Evolutionary conservation across 2,888 invertebrate species (phyloP), one percentile per base, ranked within the genome.

Genomic region (Chymomyza procnemis): DNA sequence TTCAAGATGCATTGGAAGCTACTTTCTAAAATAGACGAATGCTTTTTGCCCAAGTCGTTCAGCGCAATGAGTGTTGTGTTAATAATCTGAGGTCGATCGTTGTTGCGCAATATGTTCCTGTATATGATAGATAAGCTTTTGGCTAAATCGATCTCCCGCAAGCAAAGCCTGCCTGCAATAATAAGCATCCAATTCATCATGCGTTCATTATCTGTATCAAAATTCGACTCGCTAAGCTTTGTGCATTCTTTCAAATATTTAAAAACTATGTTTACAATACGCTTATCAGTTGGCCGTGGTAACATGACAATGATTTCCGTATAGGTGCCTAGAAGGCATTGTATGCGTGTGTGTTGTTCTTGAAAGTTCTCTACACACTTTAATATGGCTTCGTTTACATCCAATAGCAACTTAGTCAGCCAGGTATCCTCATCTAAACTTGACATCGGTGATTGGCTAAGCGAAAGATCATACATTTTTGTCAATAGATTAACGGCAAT

Each of bases 101-200:
- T 90, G 19, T 73, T 75, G 19, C 19, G 76, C 1, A 84, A 22
- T 0, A 84, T 84, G 4, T 58, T 56, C 0, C 73, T 69, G 52
- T 76, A 87, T 1, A 82, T 54, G 14, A 55, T 69, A 8, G 77
- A 63, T 0, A 77, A 54, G 0, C 60, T 77, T 22, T 73, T 68
- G 18, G 90, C 90, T 0, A 87, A 62, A 6, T 67, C 59, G 21
- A 75, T 67, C 41, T 91, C 89, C 19, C 90, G 75, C 26, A 91
- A 60, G 0, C 90, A 85, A 14, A 91, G 76, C 5, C 90, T 86
- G 1, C 89, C 89, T 0, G 88, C 80, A 18, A 90, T 82, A 9
- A 89, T 74, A 57, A 91, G 89, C 88, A 91, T 89, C 66, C 88
- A 89, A 73, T 91, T 91, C 41, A 90, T 87, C 12, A 88, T 80